phyloP scores from a whole-genome alignment of 2,888 invertebrate species.

The Brenthis daphne region DNA sequence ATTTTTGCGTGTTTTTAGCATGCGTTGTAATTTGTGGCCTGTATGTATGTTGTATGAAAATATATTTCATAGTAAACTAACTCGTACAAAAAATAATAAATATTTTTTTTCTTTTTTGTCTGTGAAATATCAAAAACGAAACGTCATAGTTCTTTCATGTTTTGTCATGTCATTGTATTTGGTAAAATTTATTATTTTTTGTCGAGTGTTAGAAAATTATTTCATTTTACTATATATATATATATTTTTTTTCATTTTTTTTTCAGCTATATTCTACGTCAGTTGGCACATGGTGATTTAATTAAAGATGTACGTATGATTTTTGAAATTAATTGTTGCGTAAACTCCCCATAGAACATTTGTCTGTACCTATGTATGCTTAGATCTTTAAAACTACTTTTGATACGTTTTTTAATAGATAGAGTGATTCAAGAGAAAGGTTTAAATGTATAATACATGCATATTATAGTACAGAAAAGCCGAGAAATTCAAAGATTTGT shows the following conservation, averaged over 20 bases:
- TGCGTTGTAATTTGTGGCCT: conserved; percentile 15
- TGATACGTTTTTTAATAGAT: no score
- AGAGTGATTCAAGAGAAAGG: no score
- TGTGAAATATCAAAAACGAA: neutral
- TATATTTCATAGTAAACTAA: neutral
- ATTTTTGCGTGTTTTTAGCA: conserved; percentile 14
- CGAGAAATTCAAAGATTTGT: no score
- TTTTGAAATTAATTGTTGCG: neutral
- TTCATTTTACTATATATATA: conserved; percentile 39
- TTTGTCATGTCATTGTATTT: neutral
- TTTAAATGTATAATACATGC: no score
- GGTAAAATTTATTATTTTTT: conserved; percentile 29
- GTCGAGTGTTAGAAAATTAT: conserved; percentile 44
- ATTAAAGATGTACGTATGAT: conserved; percentile 85
- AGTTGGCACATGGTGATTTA: conserved; percentile 86
- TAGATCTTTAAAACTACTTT: no score
- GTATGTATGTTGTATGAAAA: conserved; percentile 9
- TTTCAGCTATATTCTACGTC: conserved; percentile 88
- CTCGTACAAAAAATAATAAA: conserved; percentile 19
- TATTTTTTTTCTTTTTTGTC: neutral
- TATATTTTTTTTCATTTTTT: conserved; percentile 18
- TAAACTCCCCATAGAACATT: conserved; percentile 50
- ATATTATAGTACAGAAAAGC: no score
- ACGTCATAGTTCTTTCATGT: no score
- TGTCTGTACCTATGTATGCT: no score